Base-by-base conservation (phyloP, 2,888 invertebrate genomes). In the Clunio marinus region DNA sequence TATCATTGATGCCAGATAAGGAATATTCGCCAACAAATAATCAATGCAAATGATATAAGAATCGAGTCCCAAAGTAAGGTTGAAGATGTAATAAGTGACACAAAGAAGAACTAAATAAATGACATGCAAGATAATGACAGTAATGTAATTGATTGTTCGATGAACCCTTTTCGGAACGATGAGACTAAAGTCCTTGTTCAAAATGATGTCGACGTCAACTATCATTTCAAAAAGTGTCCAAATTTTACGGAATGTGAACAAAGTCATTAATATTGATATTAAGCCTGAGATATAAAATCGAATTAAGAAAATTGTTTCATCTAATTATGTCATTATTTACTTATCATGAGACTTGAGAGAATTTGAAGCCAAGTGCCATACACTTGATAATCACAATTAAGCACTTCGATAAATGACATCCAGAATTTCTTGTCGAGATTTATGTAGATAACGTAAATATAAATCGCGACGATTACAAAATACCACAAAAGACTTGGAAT, bases 361-460 rank as follows among this genome's bases (percentile, higher is more conserved):
- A 63, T 28, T 63, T 63, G 63, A 24, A 24, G 10, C 37, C 63
- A 63, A 15, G 46, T 63, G 4, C 66, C 66, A 55, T 55, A 66
- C 1, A 35, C 55, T 55, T 66, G 66, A 37, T 55, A 55, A 4
- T 32, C 51, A 4, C 55, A 66, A 2, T 37, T 17, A 15, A 55
- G 13, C 32, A 66, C 24, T 24, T 24, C 15, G 2, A n/a, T 13
- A 7, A 58, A 28, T 4, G 2, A 2, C 2, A 24, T 13, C 66
- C 66, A 66, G 55, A 66, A 66, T 5, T 66, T 35, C 35, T 24
- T 20, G 25, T 66, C 35, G 8, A 55, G 22, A 24, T 66, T 66
- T 2, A 35, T 20, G 20, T 66, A 66, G 15, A 66, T 32, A 13
- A 28, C 25, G 27, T 66, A 66, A 35, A 28, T 24, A 20, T 66